Conservation (phyloP, 2,113 vertebrate species). For the Odocoileus virginianus region DNA sequence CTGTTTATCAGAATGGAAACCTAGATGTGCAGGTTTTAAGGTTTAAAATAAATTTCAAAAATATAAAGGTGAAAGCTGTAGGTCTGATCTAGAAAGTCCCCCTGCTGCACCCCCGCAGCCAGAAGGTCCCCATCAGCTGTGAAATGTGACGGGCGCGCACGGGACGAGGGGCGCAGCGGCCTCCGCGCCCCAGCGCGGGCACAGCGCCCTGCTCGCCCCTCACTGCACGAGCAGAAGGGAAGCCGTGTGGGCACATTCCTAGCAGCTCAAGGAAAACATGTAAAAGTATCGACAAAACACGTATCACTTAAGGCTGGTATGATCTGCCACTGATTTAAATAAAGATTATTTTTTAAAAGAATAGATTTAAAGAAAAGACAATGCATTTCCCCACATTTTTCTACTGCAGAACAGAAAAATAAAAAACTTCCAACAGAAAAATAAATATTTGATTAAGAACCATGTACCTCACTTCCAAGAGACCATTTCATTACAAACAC, state of each 20-base stretch:
- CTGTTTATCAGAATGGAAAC: conserved; percentile 29
- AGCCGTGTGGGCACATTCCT: conserved; percentile 21
- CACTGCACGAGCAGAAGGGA: conserved; percentile 67
- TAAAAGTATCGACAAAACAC: conserved; percentile 69
- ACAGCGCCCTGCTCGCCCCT: conserved; percentile 52
- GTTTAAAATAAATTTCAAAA: neutral
- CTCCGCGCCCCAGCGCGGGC: neutral
- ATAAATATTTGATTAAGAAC: conserved; percentile 84
- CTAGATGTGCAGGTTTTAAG: neutral
- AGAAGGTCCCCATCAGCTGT: neutral
- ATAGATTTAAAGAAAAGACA: conserved; percentile 68
- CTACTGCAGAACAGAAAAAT: conserved; percentile 78
- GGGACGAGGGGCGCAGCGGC: neutral
- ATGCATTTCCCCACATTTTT: conserved; percentile 67
- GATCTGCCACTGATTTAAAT: conserved; percentile 42
- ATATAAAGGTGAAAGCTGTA: neutral
- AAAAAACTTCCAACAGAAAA: conserved; percentile 75
- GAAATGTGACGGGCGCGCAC: neutral
- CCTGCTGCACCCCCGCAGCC: neutral
- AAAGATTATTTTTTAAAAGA: neutral
- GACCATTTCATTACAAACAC: conserved; percentile 63
- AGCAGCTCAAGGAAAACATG: conserved; percentile 65
- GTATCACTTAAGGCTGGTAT: conserved; percentile 63
- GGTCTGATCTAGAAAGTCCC: neutral
- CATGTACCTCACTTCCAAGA: conserved; percentile 68